A percentile compares a stretch with the other conserved stretches of the same genome.
Conservation (phyloP, 2,888 invertebrate genomes). For the Pseudococcus longispinus region DNA sequence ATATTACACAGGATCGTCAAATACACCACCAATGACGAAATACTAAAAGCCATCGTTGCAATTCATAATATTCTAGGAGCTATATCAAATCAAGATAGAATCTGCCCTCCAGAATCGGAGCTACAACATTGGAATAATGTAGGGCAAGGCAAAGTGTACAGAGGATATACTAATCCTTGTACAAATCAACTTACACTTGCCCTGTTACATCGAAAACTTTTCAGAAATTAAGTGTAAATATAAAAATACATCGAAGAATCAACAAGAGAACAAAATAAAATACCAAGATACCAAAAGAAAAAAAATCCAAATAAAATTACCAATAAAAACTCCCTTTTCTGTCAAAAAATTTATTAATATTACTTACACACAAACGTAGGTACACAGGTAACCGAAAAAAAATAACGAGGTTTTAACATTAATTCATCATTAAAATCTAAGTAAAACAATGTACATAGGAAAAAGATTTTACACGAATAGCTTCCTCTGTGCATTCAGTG, state of each 20-base stretch:
- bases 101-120: background rate
- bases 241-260: background rate
- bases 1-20: background rate
- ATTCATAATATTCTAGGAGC: background rate
- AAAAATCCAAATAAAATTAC: background rate
- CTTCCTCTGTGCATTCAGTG: background rate
- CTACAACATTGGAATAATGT: background rate
- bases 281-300: background rate
- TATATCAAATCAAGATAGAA: background rate
- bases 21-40: background rate
- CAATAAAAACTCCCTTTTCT: background rate
- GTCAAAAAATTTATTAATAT: constrained; percentile 1
- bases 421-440: background rate
- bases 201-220: background rate
- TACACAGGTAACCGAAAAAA: constrained; percentile 41
- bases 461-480: background rate
- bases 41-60: background rate
- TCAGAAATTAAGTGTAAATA: background rate
- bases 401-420: background rate
- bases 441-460: background rate
- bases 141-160: background rate
- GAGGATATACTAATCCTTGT: background rate
- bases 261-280: background rate
- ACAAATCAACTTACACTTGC: background rate
- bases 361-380: background rate